A percentile compares a stretch with the other conserved stretches of the same genome.
phyloP scores from a whole-genome alignment of 2,888 invertebrate genomes.

The Drosophila aldrichi region DNA sequence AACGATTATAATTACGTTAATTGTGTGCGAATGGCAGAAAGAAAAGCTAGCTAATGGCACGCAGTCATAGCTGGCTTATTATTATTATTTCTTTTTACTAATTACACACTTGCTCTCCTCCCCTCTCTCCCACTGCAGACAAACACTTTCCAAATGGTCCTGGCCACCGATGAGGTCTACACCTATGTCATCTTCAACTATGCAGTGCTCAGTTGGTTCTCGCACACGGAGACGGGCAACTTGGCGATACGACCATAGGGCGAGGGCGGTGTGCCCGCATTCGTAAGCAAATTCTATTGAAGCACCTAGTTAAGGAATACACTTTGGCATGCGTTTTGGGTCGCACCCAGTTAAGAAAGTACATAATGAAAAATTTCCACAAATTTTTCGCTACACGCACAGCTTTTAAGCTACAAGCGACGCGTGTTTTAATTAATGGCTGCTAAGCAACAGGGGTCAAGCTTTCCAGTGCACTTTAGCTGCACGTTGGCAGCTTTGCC shows the following conservation, averaged over 20 bases:
- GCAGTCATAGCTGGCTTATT: not conserved
- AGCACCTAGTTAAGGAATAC: not conserved
- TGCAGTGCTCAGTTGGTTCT: slow-evolving; percentile 94
- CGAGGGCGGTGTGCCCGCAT: slow-evolving; percentile 94
- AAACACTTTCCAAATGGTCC: slow-evolving; percentile 97
- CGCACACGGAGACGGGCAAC: slow-evolving; percentile 95
- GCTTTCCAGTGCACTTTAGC: slow-evolving; percentile 33
- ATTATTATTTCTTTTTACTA: not conserved
- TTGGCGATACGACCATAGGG: slow-evolving; percentile 95
- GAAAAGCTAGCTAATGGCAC: too few relatives aligned
- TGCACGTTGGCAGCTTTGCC: not conserved
- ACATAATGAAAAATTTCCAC: slow-evolving; percentile 35
- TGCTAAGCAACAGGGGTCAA: slow-evolving; percentile 39
- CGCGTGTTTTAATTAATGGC: slow-evolving; percentile 43
- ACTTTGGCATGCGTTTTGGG: slow-evolving; percentile 21
- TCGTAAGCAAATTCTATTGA: slow-evolving; percentile 87
- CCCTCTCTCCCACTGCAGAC: slow-evolving; percentile 87
- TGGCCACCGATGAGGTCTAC: slow-evolving; percentile 96
- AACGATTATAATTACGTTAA: not conserved
- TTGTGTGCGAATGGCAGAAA: not conserved
- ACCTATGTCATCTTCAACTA: slow-evolving; percentile 99
- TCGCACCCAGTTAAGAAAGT: slow-evolving; percentile 59
- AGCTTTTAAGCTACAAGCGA: slow-evolving; percentile 3
- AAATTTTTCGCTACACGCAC: not conserved
- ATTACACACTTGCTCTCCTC: not conserved